Base-by-base conservation (phyloP, 2,888 invertebrate species). In the Cheilosia vulpina region DNA sequence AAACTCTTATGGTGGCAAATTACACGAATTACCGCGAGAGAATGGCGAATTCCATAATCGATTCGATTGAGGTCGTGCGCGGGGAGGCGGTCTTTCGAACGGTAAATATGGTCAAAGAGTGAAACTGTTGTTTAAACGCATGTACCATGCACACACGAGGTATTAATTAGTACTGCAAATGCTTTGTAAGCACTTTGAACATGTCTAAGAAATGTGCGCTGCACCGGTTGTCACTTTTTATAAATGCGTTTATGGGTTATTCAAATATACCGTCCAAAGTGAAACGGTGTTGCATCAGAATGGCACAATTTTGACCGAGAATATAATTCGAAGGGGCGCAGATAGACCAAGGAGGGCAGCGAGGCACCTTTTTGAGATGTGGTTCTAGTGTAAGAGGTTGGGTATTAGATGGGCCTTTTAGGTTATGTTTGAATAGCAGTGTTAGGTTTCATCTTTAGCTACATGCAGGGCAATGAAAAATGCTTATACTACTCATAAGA, bases 11-110 rank as follows among this genome's bases (percentile, higher is more conserved):
- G 38, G 47, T 27, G 38, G 47, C n/a, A 63, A 63, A 71, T 71
- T 63, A 63, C 69, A 71, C n/a, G 78, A 69, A 63, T 78, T 71
- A 69, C 60, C 38, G 13, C 43, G 21, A 15, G 34, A 34, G 68
- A 69, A 55, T 62, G 68, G 68, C 47, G 21, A 68, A 77, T 43
- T 68, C 24, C 76, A 60, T 13, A 38, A 38, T 38, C 38, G 9
- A 19, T 13, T n/a, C 50, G 60, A 76, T 76, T 66, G 66, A 60
- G 66, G 66, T 68, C 52, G 60, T 24, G 11, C n/a, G 11, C 24
- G 17, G 19, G 24, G 43, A 21, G 31, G 27, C 7, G 43, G 31
- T 3, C 43, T 57, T 62, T 55, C 17, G 2, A 41, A 9, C 13
- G 41, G 2, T 7, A 55, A 38, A 73, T 47, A 50, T 75, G 60